These are phyloP conservation scores for Oryzias melastigma DNA, from an alignment of 2,113 vertebrate genomes.

Conservation along the genomic window DNA sequence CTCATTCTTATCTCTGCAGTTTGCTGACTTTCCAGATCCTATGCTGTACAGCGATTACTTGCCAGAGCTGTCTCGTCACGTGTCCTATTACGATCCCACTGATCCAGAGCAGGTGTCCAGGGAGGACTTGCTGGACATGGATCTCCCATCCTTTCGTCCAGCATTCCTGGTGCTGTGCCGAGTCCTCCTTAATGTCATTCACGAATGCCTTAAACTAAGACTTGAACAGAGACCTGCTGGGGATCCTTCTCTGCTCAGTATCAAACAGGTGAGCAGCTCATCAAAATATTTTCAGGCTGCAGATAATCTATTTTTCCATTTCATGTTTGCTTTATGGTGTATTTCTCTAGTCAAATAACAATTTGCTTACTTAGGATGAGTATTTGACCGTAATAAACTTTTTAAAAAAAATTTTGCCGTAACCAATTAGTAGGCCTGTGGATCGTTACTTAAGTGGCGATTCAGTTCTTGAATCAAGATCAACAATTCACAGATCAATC, in stretches of 20 bases:
- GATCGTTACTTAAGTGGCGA: too few species aligned
- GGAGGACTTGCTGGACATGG: constrained; percentile 91
- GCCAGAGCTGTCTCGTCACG: constrained; percentile 81
- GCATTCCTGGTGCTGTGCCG: constrained; percentile 95
- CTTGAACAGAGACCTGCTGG: constrained; percentile 97
- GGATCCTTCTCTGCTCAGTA: constrained; percentile 94
- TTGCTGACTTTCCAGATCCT: constrained; percentile 89
- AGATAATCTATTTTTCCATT: too few species aligned
- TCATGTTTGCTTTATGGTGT: too few species aligned
- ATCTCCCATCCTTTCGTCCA: constrained; percentile 93
- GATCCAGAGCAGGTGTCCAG: constrained; percentile 85
- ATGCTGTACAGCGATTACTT: constrained; percentile 95
- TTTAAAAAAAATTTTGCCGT: too few species aligned
- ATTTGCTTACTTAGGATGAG: too few species aligned
- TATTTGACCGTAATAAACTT: too few species aligned
- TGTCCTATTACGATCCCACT: constrained; percentile 71
- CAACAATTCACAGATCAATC: too few species aligned
- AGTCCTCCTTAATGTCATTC: constrained; percentile 96
- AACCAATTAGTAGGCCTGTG: too few species aligned
- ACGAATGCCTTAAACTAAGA: constrained; percentile 96
- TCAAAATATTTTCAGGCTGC: background rate
- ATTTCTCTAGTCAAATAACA: too few species aligned
- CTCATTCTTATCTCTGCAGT: constrained; percentile 70
- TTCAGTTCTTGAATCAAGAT: too few species aligned
- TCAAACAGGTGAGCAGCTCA: constrained; percentile 87